A percentile compares a stretch with the other conserved stretches of the same genome.
These are phyloP conservation scores for Drosophila ercepeae DNA, from an alignment of 1,140 invertebrate species.

Conservation along the genomic window DNA sequence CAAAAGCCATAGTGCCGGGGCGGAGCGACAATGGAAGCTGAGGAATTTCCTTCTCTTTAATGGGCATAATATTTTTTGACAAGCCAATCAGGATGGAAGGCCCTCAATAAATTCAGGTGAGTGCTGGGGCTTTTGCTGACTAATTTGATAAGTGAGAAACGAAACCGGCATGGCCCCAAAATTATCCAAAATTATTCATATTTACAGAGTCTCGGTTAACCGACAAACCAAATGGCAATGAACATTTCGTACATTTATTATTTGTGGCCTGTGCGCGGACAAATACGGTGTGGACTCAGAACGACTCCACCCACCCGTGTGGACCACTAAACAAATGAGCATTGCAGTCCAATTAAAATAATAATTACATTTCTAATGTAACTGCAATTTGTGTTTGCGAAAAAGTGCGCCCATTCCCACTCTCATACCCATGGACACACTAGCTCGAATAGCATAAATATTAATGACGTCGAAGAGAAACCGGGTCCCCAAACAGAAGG, in stretches of 20 bases:
- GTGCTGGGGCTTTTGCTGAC: conserved; percentile 1
- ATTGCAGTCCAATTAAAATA: conserved; percentile 78
- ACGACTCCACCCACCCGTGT: background rate
- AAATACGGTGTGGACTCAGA: conserved; percentile 6
- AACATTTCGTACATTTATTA: conserved; percentile 68
- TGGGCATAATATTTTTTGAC: background rate
- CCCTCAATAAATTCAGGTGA: background rate
- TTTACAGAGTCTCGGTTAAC: conserved; percentile 71
- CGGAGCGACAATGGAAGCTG: conserved; percentile 10
- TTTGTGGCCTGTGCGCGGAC: conserved; percentile 52
- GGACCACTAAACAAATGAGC: conserved; percentile 60
- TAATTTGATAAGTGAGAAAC: conserved; percentile 43
- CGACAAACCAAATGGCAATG: conserved; percentile 57
- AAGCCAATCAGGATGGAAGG: background rate
- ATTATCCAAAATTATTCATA: conserved; percentile 64
- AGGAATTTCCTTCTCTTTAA: background rate
- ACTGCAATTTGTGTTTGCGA: conserved; percentile 62
- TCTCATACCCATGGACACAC: background rate
- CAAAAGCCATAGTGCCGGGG: conserved; percentile 24
- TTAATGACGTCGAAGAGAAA: conserved; percentile 69
- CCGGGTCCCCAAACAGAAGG: conserved; percentile 7
- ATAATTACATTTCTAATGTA: conserved; percentile 83
- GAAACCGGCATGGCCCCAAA: conserved; percentile 1
- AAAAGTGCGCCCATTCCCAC: conserved; percentile 51
- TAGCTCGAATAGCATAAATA: conserved; percentile 65